phyloP scores from a whole-genome alignment of 2,797 vertebrate species.

The Artibeus lituratus region DNA sequence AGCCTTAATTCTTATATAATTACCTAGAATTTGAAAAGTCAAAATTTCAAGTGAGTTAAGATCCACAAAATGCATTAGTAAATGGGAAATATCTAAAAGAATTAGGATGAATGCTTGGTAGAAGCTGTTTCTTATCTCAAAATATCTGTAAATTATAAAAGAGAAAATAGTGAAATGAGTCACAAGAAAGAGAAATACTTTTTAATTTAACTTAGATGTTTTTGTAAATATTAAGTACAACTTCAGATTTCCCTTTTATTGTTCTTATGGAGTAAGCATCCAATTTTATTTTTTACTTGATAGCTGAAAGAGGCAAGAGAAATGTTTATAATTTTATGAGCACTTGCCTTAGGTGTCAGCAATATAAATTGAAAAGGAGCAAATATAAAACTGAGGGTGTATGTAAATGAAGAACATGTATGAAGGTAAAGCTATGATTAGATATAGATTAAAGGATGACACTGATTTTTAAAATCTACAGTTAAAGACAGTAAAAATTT shows the following conservation, averaged over 20 bases:
- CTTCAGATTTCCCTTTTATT: constrained; percentile 46
- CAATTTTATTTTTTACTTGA: neutral
- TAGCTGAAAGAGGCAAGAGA: neutral
- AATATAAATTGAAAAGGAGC: neutral
- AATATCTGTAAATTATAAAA: constrained; percentile 55
- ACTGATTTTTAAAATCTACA: neutral
- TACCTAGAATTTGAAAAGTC: neutral
- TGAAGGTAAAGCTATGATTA: constrained; percentile 27
- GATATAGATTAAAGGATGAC: neutral
- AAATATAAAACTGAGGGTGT: constrained; percentile 28
- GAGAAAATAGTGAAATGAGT: constrained; percentile 43
- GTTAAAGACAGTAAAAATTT: neutral
- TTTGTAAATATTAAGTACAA: constrained; percentile 52
- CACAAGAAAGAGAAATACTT: neutral
- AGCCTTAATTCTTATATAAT: neutral
- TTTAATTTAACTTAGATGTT: constrained; percentile 39
- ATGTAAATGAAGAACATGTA: constrained; percentile 23
- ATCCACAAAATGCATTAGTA: neutral
- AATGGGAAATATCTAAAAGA: constrained; percentile 44
- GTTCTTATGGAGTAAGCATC: neutral
- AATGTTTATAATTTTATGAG: constrained; percentile 37
- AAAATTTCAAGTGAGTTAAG: constrained; percentile 1
- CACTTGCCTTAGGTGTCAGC: neutral
- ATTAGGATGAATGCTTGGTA: constrained; percentile 42
- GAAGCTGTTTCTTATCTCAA: constrained; percentile 49